Evolutionary conservation across 2,888 invertebrate species (phyloP).

Genomic region (Phortica okadai): DNA sequence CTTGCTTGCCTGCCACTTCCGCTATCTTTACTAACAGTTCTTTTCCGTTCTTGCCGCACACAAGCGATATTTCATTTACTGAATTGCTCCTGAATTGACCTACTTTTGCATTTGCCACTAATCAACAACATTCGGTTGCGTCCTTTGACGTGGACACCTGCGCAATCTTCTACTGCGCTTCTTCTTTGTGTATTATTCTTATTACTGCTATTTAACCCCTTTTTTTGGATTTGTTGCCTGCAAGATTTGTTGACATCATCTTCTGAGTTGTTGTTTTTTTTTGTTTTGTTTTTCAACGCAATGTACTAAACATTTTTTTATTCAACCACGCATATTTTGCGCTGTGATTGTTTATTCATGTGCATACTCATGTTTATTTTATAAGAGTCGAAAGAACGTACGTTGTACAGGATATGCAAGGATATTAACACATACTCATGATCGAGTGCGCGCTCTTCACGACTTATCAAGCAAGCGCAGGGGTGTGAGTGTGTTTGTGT

Average conservation of each 20-base stretch:
- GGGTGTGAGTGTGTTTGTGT: conserved; percentile 9
- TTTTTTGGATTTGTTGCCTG: background rate
- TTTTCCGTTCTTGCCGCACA: background rate
- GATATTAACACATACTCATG: conserved; percentile 35
- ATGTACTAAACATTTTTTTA: conserved; percentile 54
- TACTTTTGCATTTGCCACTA: background rate
- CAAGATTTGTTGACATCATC: conserved; percentile 29
- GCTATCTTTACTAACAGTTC: background rate
- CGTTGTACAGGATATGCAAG: conserved; percentile 48
- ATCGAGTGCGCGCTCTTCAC: background rate
- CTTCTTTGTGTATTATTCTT: background rate
- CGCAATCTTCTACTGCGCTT: background rate
- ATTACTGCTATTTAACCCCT: conserved; percentile 24
- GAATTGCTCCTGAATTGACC: conserved; percentile 17
- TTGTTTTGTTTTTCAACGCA: conserved; percentile 43
- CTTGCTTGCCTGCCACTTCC: background rate
- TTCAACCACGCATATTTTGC: conserved; percentile 29
- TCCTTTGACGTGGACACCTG: conserved; percentile 5
- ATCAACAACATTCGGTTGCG: background rate
- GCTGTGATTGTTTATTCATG: conserved; percentile 49
- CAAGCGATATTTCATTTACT: background rate
- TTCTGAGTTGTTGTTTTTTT: conserved; percentile 23
- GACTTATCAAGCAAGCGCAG: background rate
- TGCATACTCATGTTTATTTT: conserved; percentile 38
- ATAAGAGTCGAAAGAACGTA: conserved; percentile 18